These are phyloP conservation scores for Pteropus rufus DNA, from an alignment of 2,797 vertebrate species.

Conservation along the genomic window DNA sequence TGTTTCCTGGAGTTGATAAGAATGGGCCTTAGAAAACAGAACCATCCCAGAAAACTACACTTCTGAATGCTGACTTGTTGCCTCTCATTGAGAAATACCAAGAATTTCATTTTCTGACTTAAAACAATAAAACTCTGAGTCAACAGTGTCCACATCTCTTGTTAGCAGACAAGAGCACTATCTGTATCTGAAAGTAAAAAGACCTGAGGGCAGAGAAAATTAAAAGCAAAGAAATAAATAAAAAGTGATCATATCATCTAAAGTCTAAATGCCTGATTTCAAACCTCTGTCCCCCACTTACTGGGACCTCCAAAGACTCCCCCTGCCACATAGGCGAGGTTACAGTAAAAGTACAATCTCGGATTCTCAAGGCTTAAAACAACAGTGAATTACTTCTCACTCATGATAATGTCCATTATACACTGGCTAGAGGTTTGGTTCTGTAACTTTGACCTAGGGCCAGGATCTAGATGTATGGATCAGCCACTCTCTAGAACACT, in stretches of 20 bases:
- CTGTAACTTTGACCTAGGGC: neutral
- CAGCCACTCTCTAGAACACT: neutral
- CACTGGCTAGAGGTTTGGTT: neutral
- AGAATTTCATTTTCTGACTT: conserved; percentile 17
- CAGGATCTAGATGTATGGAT: neutral
- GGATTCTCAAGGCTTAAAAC: neutral
- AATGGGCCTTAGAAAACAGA: conserved; percentile 12
- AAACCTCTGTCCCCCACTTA: neutral
- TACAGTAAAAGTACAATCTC: neutral
- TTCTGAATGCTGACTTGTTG: neutral
- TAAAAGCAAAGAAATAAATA: neutral
- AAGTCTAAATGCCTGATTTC: neutral
- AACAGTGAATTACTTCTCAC: neutral
- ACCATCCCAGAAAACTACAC: neutral
- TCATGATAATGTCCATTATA: neutral
- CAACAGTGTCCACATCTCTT: neutral
- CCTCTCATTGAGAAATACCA: conserved; percentile 6
- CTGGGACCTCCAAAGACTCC: neutral
- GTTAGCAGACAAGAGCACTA: neutral
- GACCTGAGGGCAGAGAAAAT: neutral
- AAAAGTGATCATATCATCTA: neutral
- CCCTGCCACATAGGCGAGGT: neutral
- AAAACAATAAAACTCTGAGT: neutral
- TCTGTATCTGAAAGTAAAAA: neutral
- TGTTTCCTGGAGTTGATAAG: neutral